A percentile compares a stretch with the other conserved stretches of the same genome.
phyloP scores from a whole-genome alignment of 2,888 invertebrate species.

The Parnassius orleans region DNA sequence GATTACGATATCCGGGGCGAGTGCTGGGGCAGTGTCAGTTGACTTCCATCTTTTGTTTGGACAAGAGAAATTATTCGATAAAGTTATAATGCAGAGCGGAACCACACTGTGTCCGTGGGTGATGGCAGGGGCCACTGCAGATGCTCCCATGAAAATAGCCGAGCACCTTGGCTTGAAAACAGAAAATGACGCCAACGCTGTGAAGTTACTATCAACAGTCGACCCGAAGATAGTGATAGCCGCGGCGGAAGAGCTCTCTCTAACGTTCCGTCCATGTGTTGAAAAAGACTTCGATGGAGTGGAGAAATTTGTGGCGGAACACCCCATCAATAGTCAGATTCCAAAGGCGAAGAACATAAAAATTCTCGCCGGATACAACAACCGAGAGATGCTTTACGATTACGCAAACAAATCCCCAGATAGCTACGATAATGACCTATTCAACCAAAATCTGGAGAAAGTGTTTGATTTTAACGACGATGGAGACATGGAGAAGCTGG shows the following conservation, averaged over 20 bases:
- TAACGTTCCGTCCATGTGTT: constrained; percentile 47
- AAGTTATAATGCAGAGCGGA: constrained; percentile 52
- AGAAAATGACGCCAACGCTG: constrained; percentile 38
- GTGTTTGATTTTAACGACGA: constrained; percentile 34
- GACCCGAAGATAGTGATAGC: constrained; percentile 40
- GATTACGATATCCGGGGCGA: constrained; percentile 51
- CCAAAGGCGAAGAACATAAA: constrained; percentile 45
- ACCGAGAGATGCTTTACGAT: constrained; percentile 39
- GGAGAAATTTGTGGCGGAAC: constrained; percentile 44
- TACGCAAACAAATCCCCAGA: constrained; percentile 31
- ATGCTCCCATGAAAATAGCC: constrained; percentile 44
- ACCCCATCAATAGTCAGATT: constrained; percentile 41
- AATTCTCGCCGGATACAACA: constrained; percentile 51
- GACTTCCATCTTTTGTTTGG: constrained; percentile 50
- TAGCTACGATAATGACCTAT: constrained; percentile 34
- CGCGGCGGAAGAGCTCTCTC: constrained; percentile 33
- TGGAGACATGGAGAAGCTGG: constrained; percentile 30
- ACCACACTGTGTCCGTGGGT: constrained; percentile 39
- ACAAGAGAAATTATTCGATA: constrained; percentile 44
- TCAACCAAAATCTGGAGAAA: constrained; percentile 28
- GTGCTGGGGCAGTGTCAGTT: constrained; percentile 50
- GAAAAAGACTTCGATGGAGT: constrained; percentile 48
- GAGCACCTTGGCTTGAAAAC: constrained; percentile 40
- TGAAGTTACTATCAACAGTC: constrained; percentile 38
- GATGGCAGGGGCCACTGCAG: constrained; percentile 38